Evolutionary conservation across 92 coral and sea anemone species (phyloP).

Genomic region (Muricea muricata): DNA sequence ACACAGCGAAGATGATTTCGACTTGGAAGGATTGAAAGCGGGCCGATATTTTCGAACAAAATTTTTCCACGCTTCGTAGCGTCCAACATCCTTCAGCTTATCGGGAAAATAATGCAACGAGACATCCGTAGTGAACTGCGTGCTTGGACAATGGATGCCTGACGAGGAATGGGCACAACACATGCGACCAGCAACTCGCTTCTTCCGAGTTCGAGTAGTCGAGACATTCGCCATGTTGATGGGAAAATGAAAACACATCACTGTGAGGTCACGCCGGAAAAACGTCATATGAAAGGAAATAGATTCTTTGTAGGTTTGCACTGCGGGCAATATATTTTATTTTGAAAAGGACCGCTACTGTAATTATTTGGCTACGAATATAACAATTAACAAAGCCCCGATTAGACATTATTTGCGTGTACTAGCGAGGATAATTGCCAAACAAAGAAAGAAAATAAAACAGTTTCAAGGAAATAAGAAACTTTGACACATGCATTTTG

Average conservation of each 20-base stretch:
- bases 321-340: not conserved
- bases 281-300: not conserved
- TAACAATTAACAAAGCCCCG: not conserved
- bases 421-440: too few relatives aligned
- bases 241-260: not conserved
- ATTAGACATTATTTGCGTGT: too few relatives aligned
- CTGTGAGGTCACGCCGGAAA: slow-evolving; percentile 4
- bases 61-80: not conserved
- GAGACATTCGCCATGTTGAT: slow-evolving; percentile 1
- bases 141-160: not conserved
- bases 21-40: not conserved
- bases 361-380: not conserved
- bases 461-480: too few relatives aligned
- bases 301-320: not conserved
- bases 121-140: not conserved
- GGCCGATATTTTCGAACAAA: not conserved
- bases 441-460: too few relatives aligned
- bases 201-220: not conserved
- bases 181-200: not conserved
- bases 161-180: not conserved
- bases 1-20: not conserved
- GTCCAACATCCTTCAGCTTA: not conserved
- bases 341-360: not conserved
- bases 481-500: too few relatives aligned
- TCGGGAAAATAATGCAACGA: not conserved